Conservation (phyloP, 2,797 vertebrate species). For the Ptychadena robeensis region DNA sequence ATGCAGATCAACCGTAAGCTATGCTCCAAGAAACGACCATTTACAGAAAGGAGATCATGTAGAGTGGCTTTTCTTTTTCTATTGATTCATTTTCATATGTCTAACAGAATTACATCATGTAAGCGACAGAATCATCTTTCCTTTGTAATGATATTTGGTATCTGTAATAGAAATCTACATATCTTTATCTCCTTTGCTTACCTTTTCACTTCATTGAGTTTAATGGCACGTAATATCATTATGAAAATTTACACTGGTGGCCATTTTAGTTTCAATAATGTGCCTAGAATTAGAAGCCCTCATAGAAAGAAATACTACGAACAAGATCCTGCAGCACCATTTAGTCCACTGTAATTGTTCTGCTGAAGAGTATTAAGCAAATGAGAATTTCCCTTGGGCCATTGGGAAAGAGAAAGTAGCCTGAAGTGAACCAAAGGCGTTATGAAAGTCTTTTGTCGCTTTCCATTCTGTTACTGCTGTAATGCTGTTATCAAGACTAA, state of each 20-base stretch:
- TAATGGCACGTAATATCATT: constrained; percentile 59
- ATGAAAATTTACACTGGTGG: constrained; percentile 53
- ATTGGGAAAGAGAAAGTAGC: constrained; percentile 11
- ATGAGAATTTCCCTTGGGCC: constrained; percentile 40
- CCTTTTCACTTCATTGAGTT: constrained; percentile 59
- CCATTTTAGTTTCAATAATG: constrained; percentile 53
- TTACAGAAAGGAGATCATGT: background rate
- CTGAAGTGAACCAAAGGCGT: constrained; percentile 15
- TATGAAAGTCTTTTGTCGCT: background rate
- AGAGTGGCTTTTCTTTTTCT: background rate
- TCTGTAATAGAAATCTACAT: constrained; percentile 58
- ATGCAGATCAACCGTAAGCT: no score
- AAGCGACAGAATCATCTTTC: constrained; percentile 48
- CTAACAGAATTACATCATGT: constrained; percentile 46
- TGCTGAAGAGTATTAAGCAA: constrained; percentile 49
- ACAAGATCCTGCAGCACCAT: background rate
- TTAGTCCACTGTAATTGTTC: constrained; percentile 50
- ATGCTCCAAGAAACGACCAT: background rate
- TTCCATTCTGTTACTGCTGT: background rate
- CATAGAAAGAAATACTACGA: constrained; percentile 13
- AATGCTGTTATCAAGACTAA: background rate
- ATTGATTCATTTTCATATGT: constrained; percentile 31
- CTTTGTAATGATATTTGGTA: constrained; percentile 51
- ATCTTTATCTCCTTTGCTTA: constrained; percentile 55
- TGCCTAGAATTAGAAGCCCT: constrained; percentile 45